Percentiles rank a stretch among this genome's conserved stretches.
These are phyloP conservation scores for Nomada flava DNA, from an alignment of 2,888 invertebrate species.

Conservation along the genomic window DNA sequence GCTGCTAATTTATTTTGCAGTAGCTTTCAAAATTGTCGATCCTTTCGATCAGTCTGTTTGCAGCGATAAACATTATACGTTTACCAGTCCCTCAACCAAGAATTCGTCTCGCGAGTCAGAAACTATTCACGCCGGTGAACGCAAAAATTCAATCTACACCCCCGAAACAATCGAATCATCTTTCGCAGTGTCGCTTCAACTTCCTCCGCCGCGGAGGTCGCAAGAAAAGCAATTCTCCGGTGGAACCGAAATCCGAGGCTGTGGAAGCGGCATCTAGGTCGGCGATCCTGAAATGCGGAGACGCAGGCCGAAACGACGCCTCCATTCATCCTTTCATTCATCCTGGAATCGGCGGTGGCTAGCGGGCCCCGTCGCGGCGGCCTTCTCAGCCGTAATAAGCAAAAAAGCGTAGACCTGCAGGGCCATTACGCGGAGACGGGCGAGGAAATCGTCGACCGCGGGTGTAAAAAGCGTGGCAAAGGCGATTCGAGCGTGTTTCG, in stretches of 20 bases:
- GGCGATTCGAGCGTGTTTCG: slow-evolving; percentile 74
- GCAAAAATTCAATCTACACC: slow-evolving; percentile 10
- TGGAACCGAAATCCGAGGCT: slow-evolving; percentile 9
- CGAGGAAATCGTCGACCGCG: slow-evolving; percentile 78
- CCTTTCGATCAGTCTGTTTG: too few species aligned
- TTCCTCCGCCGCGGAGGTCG: slow-evolving; percentile 3
- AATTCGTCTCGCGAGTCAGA: too few species aligned
- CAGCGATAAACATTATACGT: too few species aligned
- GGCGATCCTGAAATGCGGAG: slow-evolving; percentile 14
- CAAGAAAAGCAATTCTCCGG: slow-evolving; percentile 12
- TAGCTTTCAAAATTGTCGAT: too few species aligned
- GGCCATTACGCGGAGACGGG: slow-evolving; percentile 78
- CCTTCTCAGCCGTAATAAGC: slow-evolving; percentile 75
- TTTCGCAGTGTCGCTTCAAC: background rate
- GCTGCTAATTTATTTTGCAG: too few species aligned
- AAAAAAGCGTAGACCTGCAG: slow-evolving; percentile 76
- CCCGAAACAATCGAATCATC: slow-evolving; percentile 5
- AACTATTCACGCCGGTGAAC: background rate
- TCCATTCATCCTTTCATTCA: slow-evolving; percentile 82
- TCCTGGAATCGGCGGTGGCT: slow-evolving; percentile 61
- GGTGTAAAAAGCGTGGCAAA: slow-evolving; percentile 81
- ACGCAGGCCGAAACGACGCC: slow-evolving; percentile 52
- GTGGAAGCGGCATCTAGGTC: slow-evolving; percentile 22
- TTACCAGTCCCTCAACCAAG: too few species aligned
- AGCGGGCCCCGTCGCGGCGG: slow-evolving; percentile 59